Evolutionary conservation across 2,797 vertebrate species (phyloP).

Genomic region (Anguilla marmorata): DNA sequence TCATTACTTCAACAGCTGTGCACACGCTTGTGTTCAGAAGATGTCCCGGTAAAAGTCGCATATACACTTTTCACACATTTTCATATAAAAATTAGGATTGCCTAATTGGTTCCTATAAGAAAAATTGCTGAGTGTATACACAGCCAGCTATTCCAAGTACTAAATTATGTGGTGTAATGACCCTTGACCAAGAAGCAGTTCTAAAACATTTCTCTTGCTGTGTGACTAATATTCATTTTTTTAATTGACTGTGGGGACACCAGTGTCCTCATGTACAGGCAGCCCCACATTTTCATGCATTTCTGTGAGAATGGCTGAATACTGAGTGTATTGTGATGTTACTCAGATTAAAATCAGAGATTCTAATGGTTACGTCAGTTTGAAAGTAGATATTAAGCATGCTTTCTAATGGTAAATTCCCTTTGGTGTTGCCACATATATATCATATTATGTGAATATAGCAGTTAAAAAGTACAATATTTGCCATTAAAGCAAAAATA

Average conservation of each 20-base stretch:
- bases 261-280: neutral
- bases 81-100: neutral
- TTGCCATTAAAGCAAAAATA: neutral
- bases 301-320: neutral
- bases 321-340: neutral
- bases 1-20: neutral
- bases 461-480: neutral
- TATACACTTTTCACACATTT: neutral
- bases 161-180: neutral
- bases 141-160: neutral
- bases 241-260: neutral
- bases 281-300: neutral
- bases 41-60: neutral
- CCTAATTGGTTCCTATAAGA: neutral
- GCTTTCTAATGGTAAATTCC: neutral
- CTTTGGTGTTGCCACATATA: neutral
- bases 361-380: neutral
- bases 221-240: neutral
- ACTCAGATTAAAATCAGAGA: neutral
- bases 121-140: neutral
- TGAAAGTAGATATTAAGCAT: neutral
- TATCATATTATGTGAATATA: neutral
- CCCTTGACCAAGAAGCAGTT: neutral
- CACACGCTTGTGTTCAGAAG: neutral
- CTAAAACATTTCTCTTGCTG: neutral